These are phyloP conservation scores for Caligus rogercresseyi DNA, from an alignment of 1,140 invertebrate species.

Conservation along the genomic window DNA sequence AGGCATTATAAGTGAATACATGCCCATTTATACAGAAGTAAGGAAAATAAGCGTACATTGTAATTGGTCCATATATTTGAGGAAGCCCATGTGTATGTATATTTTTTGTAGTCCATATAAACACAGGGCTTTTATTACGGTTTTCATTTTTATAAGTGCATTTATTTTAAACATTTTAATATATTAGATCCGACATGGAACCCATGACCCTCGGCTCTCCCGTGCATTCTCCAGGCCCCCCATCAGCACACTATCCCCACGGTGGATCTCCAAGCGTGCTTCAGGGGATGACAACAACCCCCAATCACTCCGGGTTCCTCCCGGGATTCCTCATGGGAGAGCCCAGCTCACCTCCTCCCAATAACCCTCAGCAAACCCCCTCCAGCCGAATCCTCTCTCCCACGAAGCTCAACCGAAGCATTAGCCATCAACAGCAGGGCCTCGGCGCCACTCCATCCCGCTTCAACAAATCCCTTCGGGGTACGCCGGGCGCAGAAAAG, in stretches of 20 bases:
- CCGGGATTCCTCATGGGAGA: slow-evolving; percentile 19
- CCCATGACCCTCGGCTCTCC: slow-evolving; percentile 17
- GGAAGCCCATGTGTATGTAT: too few relatives aligned
- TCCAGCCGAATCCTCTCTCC: slow-evolving; percentile 6
- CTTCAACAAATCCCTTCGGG: not conserved
- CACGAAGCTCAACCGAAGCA: slow-evolving; percentile 1
- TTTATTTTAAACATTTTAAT: too few relatives aligned
- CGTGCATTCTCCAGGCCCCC: slow-evolving; percentile 1
- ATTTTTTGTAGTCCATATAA: too few relatives aligned
- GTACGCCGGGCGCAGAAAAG: not conserved
- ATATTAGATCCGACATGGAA: too few relatives aligned
- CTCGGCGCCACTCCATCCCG: not conserved
- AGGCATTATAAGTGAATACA: too few relatives aligned
- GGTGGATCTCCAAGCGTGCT: not conserved
- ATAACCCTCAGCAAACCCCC: not conserved
- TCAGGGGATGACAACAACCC: not conserved
- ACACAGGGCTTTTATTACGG: too few relatives aligned
- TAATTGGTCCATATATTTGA: too few relatives aligned
- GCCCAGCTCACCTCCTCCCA: not conserved
- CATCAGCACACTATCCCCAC: not conserved
- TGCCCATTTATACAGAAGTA: too few relatives aligned
- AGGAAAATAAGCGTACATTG: too few relatives aligned
- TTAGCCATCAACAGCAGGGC: not conserved
- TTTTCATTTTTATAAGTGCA: too few relatives aligned
- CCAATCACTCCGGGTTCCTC: slow-evolving; percentile 5